These are phyloP conservation scores for Seriola dumerili DNA, from an alignment of 2,113 vertebrate species.

Conservation along the genomic window DNA sequence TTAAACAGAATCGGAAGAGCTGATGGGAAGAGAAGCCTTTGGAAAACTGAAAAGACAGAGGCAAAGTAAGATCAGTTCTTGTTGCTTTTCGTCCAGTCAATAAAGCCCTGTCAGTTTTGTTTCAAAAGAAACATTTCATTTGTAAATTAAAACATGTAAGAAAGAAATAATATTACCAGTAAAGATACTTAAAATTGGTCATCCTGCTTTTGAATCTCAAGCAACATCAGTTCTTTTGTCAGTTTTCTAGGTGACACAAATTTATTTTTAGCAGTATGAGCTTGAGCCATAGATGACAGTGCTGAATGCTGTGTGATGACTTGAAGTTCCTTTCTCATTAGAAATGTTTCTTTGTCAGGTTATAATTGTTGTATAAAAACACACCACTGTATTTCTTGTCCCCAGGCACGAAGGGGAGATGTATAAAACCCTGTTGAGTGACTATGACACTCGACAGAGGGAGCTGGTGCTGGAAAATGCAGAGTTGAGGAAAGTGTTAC, in stretches of 20 bases:
- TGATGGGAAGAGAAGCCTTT: slow-evolving; percentile 93
- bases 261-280: slow-evolving; percentile 16
- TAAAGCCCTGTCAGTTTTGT: background rate
- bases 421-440: slow-evolving; percentile 92
- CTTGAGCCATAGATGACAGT: background rate
- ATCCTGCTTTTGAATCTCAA: background rate
- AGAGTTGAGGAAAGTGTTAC: slow-evolving; percentile 94
- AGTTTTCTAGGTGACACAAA: slow-evolving; percentile 38
- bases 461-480: slow-evolving; percentile 93
- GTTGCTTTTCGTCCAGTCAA: background rate
- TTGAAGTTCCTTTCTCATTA: background rate
- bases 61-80: slow-evolving; percentile 83
- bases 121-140: background rate
- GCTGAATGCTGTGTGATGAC: background rate
- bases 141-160: background rate
- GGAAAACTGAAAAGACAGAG: slow-evolving; percentile 95
- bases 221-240: background rate
- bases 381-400: slow-evolving; percentile 55
- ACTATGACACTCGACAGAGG: slow-evolving; percentile 93
- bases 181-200: background rate
- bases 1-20: slow-evolving; percentile 94
- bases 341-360: background rate
- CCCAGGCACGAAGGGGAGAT: slow-evolving; percentile 94
- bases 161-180: background rate
- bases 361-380: background rate